Conservation (phyloP, 2,113 vertebrate species). For the Ictalurus punctatus region DNA sequence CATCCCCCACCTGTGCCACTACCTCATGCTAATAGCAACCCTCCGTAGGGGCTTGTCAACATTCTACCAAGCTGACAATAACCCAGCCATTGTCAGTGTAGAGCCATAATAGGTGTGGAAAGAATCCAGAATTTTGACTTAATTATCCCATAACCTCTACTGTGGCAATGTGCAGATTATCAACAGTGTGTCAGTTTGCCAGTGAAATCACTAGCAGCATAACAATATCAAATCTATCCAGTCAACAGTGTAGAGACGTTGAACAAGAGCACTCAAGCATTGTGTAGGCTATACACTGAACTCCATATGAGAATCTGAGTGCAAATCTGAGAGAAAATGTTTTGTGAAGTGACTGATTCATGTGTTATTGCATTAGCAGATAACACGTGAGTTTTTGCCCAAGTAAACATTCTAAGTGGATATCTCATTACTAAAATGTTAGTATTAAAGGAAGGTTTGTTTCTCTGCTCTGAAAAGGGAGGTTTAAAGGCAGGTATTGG, state of each 20-base stretch:
- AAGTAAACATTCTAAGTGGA: background rate
- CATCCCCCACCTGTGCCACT: constrained; percentile 38
- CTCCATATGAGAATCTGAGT: background rate
- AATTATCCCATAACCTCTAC: constrained; percentile 6
- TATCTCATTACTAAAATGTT: background rate
- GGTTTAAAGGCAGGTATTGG: background rate
- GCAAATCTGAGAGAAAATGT: background rate
- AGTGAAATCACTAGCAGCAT: background rate
- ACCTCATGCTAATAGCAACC: constrained; percentile 39
- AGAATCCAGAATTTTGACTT: constrained; percentile 5
- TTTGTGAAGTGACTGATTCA: background rate
- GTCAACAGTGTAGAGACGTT: background rate
- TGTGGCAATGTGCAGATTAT: background rate
- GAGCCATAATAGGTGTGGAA: constrained; percentile 17
- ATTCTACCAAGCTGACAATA: constrained; percentile 38
- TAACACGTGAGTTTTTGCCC: background rate
- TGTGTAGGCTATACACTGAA: background rate
- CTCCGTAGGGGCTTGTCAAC: constrained; percentile 30
- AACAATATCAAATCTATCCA: background rate
- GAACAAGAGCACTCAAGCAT: background rate
- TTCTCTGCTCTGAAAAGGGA: background rate
- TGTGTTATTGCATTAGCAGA: background rate
- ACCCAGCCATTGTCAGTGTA: background rate
- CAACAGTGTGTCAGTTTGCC: background rate
- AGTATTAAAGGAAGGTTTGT: background rate